phyloP scores from a whole-genome alignment of 2,113 vertebrate species.

The Engystomops pustulosus region DNA sequence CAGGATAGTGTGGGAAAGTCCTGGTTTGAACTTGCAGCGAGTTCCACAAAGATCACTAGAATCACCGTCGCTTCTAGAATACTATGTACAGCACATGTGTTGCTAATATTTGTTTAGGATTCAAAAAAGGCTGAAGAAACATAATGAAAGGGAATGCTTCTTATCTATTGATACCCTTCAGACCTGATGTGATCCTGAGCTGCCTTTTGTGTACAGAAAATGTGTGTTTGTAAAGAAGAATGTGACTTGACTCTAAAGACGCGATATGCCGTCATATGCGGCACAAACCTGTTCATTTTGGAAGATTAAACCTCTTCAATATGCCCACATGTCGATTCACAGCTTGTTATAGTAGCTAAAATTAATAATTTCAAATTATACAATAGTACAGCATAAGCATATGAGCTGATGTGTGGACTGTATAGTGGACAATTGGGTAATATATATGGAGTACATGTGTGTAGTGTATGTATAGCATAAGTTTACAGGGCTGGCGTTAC shows the following conservation, averaged over 20 bases:
- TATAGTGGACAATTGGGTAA: no score
- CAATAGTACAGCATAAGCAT: no score
- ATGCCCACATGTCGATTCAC: no score
- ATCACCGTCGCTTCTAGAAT: not conserved
- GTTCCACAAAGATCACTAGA: constrained; percentile 23
- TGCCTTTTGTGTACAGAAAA: constrained; percentile 39
- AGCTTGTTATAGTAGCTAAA: no score
- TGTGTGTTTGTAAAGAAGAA: constrained; percentile 34
- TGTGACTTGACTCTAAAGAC: constrained; percentile 19
- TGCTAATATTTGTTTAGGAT: constrained; percentile 33
- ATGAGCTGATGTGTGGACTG: no score
- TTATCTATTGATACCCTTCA: constrained; percentile 40
- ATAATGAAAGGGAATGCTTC: constrained; percentile 33
- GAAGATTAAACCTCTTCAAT: not conserved
- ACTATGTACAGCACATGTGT: constrained; percentile 34
- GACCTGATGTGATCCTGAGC: constrained; percentile 26
- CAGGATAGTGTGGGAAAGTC: constrained; percentile 48
- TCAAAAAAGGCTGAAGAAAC: constrained; percentile 10
- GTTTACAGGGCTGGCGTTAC: no score
- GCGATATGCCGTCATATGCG: no score
- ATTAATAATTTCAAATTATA: no score
- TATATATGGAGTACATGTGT: no score
- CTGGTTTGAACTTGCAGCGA: constrained; percentile 45
- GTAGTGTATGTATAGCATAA: no score
- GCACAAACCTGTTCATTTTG: not conserved